Conservation (phyloP, 92 coral and sea anemone genomes). For the Porites divaricata region DNA sequence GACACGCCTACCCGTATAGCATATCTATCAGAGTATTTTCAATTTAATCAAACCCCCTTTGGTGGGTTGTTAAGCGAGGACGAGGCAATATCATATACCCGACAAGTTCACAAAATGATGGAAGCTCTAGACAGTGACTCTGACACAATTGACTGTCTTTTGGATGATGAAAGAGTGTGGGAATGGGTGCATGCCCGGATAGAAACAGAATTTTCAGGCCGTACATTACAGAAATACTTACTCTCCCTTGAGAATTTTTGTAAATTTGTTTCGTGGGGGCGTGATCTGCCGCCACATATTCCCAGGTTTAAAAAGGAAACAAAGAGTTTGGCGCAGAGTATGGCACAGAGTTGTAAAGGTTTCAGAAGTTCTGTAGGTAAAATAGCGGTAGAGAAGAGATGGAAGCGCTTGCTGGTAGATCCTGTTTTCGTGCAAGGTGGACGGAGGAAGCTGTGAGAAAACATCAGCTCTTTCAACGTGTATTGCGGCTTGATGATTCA, state of each 20-base stretch:
- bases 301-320: not conserved
- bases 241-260: conserved; percentile 12
- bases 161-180: not conserved
- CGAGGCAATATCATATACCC: not conserved
- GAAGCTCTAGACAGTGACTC: not conserved
- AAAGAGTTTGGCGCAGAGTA: not conserved
- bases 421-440: not conserved
- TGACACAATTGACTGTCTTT: not conserved
- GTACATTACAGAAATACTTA: conserved; percentile 2
- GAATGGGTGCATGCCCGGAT: conserved; percentile 7
- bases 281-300: not conserved
- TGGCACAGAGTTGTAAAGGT: not conserved
- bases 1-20: not conserved
- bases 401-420: not conserved
- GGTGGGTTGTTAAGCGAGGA: not conserved
- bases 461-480: not conserved
- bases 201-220: not conserved
- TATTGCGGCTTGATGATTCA: not conserved
- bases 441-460: not conserved
- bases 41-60: not conserved
- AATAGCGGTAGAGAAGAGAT: not conserved
- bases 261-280: not conserved
- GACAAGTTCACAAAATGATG: not conserved
- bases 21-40: not conserved
- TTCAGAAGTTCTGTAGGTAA: not conserved